These are phyloP conservation scores for Nephrotoma flavescens DNA, from an alignment of 2,888 invertebrate genomes.

Conservation along the genomic window DNA sequence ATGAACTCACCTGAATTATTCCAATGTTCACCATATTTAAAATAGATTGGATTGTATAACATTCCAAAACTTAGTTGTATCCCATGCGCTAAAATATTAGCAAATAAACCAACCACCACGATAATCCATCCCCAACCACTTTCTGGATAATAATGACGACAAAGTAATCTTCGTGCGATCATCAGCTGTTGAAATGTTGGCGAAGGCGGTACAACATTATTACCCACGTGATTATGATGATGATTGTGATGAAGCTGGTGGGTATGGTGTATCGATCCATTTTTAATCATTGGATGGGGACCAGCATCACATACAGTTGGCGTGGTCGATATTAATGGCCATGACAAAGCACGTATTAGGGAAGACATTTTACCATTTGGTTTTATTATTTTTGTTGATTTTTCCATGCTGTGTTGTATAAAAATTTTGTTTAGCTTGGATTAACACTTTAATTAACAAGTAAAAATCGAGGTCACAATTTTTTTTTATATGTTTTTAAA, in stretches of 20 bases:
- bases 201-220: not conserved
- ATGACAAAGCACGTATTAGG: conserved; percentile 9
- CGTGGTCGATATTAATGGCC: conserved; percentile 9
- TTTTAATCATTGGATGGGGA: not conserved
- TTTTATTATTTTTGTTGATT: not conserved
- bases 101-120: conserved; percentile 52
- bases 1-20: conserved; percentile 3
- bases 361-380: conserved; percentile 7
- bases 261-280: not conserved
- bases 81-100: conserved; percentile 61
- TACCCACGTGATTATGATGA: not conserved
- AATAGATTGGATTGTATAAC: conserved; percentile 21
- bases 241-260: not conserved
- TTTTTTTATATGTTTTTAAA: not conserved
- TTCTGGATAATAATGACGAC: conserved; percentile 75
- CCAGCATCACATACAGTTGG: conserved; percentile 1
- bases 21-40: conserved; percentile 3
- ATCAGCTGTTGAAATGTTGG: conserved; percentile 10
- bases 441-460: not conserved
- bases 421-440: not conserved
- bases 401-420: not conserved
- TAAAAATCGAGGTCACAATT: not conserved
- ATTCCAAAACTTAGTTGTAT: conserved; percentile 37
- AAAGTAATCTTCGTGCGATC: conserved; percentile 8
- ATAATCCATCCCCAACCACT: conserved; percentile 83